Base-by-base conservation (phyloP, 30 jellyfish, hydroid and myxozoan species). In the Hydractinia echinata region DNA sequence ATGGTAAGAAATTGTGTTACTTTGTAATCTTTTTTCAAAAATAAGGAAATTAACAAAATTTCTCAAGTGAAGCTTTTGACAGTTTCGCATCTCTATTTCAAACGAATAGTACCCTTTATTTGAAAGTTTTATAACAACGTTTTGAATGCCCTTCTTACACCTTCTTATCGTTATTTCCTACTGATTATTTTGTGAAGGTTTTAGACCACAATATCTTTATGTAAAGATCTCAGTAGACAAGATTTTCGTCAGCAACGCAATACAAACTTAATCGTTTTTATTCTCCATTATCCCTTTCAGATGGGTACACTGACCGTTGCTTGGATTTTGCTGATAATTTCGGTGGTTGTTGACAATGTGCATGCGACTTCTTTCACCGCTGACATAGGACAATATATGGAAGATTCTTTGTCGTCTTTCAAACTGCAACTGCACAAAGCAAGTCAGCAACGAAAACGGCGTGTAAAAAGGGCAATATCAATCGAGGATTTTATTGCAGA, bases 381-480 rank as follows among this genome's bases (percentile, higher is more conserved):
- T 58, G 88, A 48, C 15, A 76, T 81, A 5, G 55, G 55, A 10
- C 79, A 80, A 44, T 90, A 90, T 78, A 15, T 82, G 44, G 97
- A 85, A 52, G 80, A 78, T 60, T 89, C 95, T 0, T 49, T 90
- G 1, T 89, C 90, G 6, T 77, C 51, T 9, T 48, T 80, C 67
- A 86, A 86, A 62, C 76, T 90, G 39, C 62, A 76, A n/a, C 30
- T 90, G 18, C 97, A 90, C 82, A 67, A 84, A 58, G 89, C 73
- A 77, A 73, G 85, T 16, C 90, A 82, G 21, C 95, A 81, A 73
- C 77, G 77, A 16, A 66, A 49, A 73, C 73, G 88, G 71, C 76
- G 88, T 49, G 21, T 72, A 73, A 70, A 86, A 68, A 18, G 84
- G 19, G 84, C 39, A 21, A n/a, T 60, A 49, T 70, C 86, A 30